Conservation (phyloP, 2,888 invertebrate species). For the Philopedon plagiatum region DNA sequence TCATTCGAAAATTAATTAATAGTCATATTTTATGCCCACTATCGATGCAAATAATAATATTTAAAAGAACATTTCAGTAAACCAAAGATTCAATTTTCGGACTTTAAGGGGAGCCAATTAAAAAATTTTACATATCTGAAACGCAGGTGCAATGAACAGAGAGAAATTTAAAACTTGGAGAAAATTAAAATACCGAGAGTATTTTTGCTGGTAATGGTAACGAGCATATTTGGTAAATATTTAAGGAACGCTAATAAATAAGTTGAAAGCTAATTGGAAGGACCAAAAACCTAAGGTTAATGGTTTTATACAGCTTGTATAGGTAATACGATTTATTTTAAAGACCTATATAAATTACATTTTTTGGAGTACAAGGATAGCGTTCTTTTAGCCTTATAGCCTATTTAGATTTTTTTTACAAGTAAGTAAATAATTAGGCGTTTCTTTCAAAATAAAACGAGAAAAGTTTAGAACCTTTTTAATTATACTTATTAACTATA, state of each 20-base stretch:
- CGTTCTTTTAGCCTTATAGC: too few species aligned
- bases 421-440: too few species aligned
- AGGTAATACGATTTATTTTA: too few species aligned
- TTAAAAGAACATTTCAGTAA: neutral
- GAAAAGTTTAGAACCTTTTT: too few species aligned
- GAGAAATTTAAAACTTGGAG: neutral
- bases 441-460: too few species aligned
- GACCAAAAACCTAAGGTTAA: too few species aligned
- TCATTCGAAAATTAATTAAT: too few species aligned
- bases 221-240: neutral
- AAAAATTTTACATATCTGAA: neutral
- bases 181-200: neutral
- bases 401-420: too few species aligned
- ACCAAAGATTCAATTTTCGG: neutral
- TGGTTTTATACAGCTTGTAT: too few species aligned
- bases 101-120: neutral
- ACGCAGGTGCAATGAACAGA: neutral
- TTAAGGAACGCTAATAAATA: neutral
- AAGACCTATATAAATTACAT: too few species aligned
- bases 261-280: neutral
- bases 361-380: too few species aligned
- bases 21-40: neutral
- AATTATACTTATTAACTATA: too few species aligned
- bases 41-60: neutral
- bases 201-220: neutral